Conservation (phyloP, 2,113 vertebrate genomes). For the Semnornis frantzii region DNA sequence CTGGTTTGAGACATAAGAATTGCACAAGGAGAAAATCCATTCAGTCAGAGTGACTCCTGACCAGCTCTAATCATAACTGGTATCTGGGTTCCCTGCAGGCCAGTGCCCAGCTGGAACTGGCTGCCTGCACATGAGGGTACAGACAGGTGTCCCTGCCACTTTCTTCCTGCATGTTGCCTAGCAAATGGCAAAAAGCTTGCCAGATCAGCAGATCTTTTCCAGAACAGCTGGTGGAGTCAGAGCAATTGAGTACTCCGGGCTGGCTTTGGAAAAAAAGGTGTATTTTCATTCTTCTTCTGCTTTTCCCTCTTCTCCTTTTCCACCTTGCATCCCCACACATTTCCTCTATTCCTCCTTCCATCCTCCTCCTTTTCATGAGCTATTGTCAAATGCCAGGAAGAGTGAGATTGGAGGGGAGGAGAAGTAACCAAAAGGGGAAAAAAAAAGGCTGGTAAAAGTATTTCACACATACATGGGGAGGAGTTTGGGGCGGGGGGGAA, state of each 20-base stretch:
- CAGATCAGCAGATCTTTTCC: background rate
- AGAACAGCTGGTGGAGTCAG: background rate
- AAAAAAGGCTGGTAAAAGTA: conserved; percentile 21
- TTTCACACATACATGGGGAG: conserved; percentile 27
- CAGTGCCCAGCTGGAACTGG: rapidly evolving
- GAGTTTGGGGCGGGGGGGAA: no score
- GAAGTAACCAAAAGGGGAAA: conserved; percentile 12
- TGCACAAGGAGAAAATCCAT: background rate
- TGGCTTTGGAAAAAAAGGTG: background rate
- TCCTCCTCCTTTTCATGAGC: conserved; percentile 31
- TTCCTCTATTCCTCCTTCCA: conserved; percentile 2
- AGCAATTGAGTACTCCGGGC: background rate
- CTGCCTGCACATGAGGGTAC: background rate
- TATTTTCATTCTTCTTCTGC: background rate
- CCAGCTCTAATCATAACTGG: background rate
- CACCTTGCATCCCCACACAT: background rate
- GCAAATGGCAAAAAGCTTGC: background rate
- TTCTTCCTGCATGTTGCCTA: background rate
- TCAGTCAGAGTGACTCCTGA: rapidly evolving
- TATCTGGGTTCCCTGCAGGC: background rate
- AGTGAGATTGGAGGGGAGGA: conserved; percentile 43
- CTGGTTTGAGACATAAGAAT: background rate
- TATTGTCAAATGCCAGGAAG: conserved; percentile 63
- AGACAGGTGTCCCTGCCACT: background rate
- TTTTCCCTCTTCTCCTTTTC: background rate